These are phyloP conservation scores for Apistogramma diplotaenia DNA, from an alignment of 2,113 vertebrate genomes.

Conservation along the genomic window DNA sequence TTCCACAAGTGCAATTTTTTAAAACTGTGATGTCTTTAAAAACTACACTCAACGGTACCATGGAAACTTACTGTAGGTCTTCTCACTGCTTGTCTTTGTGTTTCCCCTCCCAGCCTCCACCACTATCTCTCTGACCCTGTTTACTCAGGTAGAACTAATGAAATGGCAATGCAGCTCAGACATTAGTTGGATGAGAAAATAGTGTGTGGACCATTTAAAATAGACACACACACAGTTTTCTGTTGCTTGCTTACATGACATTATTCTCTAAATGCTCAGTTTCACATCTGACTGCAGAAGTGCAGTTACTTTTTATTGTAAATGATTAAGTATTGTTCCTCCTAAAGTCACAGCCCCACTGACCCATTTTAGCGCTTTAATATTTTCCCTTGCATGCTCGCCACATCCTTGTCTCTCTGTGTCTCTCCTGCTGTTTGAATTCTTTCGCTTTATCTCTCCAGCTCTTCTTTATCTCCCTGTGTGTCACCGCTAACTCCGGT, in stretches of 20 bases:
- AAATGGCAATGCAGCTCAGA: neutral
- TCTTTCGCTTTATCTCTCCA: conserved; percentile 14
- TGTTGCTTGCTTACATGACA: neutral
- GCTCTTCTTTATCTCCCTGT: neutral
- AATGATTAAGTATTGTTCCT: neutral
- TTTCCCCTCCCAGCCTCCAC: neutral
- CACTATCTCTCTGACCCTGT: neutral
- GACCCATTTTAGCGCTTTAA: neutral
- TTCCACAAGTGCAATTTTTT: neutral
- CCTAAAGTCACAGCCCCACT: neutral
- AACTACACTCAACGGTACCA: neutral
- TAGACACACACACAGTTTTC: neutral
- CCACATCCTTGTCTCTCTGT: neutral
- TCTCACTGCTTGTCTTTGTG: neutral
- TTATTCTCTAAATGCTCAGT: neutral
- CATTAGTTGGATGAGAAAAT: neutral
- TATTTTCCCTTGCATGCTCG: neutral
- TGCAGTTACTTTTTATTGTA: neutral
- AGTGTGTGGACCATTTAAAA: neutral
- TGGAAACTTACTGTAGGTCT: neutral
- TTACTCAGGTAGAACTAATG: neutral
- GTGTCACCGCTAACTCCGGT: conserved; percentile 41
- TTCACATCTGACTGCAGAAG: neutral
- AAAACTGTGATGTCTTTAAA: neutral
- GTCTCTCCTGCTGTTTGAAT: conserved; percentile 18